phyloP scores from a whole-genome alignment of 2,888 invertebrate genomes.

The Falcaria lacertinaria region DNA sequence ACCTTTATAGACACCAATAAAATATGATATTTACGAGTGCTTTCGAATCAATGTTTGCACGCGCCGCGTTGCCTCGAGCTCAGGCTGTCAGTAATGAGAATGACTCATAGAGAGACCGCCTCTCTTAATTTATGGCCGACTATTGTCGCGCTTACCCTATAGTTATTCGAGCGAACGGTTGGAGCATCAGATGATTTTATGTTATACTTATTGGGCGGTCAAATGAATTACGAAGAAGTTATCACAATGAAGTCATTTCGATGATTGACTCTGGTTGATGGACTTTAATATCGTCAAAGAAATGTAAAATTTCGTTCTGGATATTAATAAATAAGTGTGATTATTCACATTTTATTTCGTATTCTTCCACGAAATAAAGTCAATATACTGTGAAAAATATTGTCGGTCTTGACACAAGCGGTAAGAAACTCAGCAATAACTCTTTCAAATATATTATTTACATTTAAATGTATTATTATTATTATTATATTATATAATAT shows the following conservation, averaged over 20 bases:
- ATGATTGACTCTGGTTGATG: neutral
- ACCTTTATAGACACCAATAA: constrained; percentile 51
- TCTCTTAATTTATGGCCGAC: constrained; percentile 26
- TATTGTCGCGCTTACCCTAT: constrained; percentile 37
- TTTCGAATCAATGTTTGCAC: constrained; percentile 49
- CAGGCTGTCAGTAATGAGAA: constrained; percentile 18
- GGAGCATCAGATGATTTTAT: neutral
- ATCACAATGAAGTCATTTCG: neutral
- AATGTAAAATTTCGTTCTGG: no score
- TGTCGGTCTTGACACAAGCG: no score
- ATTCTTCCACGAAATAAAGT: no score
- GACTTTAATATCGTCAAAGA: no score
- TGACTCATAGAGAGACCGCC: constrained; percentile 55
- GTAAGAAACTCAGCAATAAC: no score
- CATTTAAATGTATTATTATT: no score
- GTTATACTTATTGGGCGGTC: neutral
- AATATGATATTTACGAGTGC: constrained; percentile 42
- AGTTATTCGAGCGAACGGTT: constrained; percentile 5
- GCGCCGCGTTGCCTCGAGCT: constrained; percentile 31
- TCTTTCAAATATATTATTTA: no score
- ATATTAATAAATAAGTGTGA: no score
- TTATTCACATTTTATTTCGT: no score
- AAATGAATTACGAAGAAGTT: neutral
- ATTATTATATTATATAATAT: no score
- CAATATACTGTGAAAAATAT: no score